Evolutionary conservation across 92 coral and sea anemone genomes (phyloP).

Genomic region (Galaxea fascicularis): DNA sequence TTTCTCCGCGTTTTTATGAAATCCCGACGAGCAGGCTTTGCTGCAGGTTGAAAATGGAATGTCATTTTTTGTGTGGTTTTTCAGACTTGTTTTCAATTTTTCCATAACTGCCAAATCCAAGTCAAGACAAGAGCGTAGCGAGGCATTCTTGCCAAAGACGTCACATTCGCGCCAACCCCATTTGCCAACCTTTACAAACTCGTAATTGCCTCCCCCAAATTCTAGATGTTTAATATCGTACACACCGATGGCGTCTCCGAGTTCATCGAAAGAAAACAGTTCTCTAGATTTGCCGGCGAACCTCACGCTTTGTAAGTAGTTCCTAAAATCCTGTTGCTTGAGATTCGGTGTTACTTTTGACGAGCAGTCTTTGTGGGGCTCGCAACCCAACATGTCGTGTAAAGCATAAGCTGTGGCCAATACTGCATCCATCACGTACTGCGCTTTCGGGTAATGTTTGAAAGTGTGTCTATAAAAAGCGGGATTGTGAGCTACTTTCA

Average conservation of each 20-base stretch:
- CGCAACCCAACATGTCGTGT: constrained; percentile 85
- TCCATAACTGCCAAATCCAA: neutral
- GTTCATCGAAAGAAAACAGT: constrained; percentile 63
- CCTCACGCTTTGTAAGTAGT: constrained; percentile 69
- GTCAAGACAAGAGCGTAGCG: constrained; percentile 12
- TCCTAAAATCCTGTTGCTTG: constrained; percentile 53
- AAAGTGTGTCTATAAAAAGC: constrained; percentile 77
- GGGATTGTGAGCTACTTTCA: constrained; percentile 76
- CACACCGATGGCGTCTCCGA: constrained; percentile 82
- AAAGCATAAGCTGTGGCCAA: constrained; percentile 81
- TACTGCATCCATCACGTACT: constrained; percentile 92
- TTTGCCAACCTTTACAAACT: constrained; percentile 69
- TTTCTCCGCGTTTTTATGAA: constrained; percentile 69
- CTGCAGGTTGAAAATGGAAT: constrained; percentile 80
- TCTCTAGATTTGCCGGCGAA: constrained; percentile 80
- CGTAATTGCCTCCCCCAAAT: constrained; percentile 68
- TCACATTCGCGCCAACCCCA: constrained; percentile 63
- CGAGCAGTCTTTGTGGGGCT: constrained; percentile 69
- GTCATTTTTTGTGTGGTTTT: constrained; percentile 9
- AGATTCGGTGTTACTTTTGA: constrained; percentile 19
- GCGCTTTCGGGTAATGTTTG: constrained; percentile 81
- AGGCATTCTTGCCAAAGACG: constrained; percentile 3
- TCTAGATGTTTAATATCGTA: constrained; percentile 77
- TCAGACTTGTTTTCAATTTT: neutral
- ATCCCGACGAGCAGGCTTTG: constrained; percentile 67